Evolutionary conservation across 1,140 invertebrate genomes (phyloP), one percentile per base, ranked within the genome.

Genomic region (Neodiprion lecontei): DNA sequence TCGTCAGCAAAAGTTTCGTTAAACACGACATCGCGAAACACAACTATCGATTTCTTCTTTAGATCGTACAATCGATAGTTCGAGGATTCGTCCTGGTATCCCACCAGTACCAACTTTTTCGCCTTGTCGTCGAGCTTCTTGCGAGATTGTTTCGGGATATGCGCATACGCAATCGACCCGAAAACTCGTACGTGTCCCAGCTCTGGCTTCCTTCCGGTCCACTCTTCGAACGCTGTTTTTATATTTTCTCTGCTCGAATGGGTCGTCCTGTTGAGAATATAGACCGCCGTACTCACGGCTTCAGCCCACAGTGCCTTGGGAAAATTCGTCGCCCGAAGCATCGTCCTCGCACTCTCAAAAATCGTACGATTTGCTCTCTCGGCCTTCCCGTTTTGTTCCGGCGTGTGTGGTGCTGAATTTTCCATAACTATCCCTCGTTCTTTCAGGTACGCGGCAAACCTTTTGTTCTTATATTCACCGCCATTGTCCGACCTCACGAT

Each of bases 211-310:
- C 73, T 76, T 14, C 76, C 74, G 23, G 72, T 70, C 79, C 79
- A 82, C 8, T 77, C 23, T 74, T 82, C 79, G 61, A 66, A 77
- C n/a, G 77, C 78, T 69, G 48, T 80, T 69, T 75, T 78, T 40
- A 40, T 40, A 7, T 69, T 72, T 23, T 66, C 2, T 1, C 68
- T 49, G 1, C 74, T 48, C 48, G 69, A 77, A 11, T 40, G 75
- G 23, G 75, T 76, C 1, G 72, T 78, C 48, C 81, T 73, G 73
- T 87, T 87, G 53, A 82, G 65, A 4, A 81, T 76, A 73, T 84
- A 86, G 10, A 78, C 80, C 0, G 80, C 83, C 65, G 76, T 81
- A 40, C 75, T 74, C 14, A 84, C 70, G 12, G 85, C 83, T 74
- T 87, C 85, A 21, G 81, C 82, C 85, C 85, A 88, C 4, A 80